Conservation (phyloP, 2,888 invertebrate species). For the Trachelus iudaicus region DNA sequence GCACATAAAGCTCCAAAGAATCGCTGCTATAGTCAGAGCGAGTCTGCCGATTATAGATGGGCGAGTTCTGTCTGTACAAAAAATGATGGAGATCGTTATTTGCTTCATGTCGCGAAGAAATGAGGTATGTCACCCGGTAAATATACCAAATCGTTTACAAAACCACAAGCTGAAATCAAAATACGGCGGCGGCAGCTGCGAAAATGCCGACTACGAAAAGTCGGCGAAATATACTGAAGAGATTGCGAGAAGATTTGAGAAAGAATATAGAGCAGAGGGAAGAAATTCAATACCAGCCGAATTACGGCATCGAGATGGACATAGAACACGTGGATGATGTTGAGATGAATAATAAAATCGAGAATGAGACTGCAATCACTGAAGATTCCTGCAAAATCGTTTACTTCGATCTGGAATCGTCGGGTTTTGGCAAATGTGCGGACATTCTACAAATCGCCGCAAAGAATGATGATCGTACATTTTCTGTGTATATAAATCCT, state of each 20-base stretch:
- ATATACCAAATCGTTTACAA: too few relatives aligned
- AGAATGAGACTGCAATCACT: not conserved
- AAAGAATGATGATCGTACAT: constrained; percentile 8
- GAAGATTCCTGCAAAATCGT: not conserved
- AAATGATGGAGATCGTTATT: too few relatives aligned
- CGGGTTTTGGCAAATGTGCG: constrained; percentile 11
- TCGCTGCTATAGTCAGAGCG: too few relatives aligned
- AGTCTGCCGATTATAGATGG: too few relatives aligned
- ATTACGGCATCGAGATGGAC: constrained; percentile 18
- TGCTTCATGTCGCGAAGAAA: too few relatives aligned
- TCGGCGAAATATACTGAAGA: constrained; percentile 5
- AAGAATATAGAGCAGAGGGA: constrained; percentile 17
- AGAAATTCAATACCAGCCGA: constrained; percentile 22
- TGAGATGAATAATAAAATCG: not conserved
- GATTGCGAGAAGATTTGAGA: constrained; percentile 13
- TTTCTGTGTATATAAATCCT: constrained; percentile 20
- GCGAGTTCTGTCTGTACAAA: too few relatives aligned
- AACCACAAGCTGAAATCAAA: too few relatives aligned
- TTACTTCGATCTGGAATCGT: constrained; percentile 25
- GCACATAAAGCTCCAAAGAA: too few relatives aligned
- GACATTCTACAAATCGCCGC: constrained; percentile 26
- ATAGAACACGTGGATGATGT: not conserved
- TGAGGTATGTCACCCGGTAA: too few relatives aligned
- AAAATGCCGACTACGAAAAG: too few relatives aligned
- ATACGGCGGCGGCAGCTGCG: too few relatives aligned